phyloP scores from a whole-genome alignment of 2,888 invertebrate genomes.

The Platypus cylindrus region DNA sequence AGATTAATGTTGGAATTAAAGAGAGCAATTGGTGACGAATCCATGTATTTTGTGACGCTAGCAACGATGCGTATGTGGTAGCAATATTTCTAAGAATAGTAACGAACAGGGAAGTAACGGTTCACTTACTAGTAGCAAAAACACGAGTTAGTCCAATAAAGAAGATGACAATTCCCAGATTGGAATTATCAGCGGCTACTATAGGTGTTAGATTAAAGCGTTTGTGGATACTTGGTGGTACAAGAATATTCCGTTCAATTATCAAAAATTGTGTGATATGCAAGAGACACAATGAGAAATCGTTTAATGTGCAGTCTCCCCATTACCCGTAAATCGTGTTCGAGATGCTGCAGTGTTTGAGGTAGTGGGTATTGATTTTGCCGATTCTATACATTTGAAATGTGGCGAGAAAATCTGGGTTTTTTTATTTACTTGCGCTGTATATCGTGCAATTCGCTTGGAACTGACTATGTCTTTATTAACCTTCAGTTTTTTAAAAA shows the following conservation, averaged over 20 bases:
- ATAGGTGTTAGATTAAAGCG: conserved; percentile 20
- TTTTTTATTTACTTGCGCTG: conserved; percentile 1
- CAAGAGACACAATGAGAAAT: background rate
- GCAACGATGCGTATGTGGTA: conserved; percentile 19
- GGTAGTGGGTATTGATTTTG: conserved; percentile 1
- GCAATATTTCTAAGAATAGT: conserved; percentile 9
- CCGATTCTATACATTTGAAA: background rate
- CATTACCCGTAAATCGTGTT: background rate
- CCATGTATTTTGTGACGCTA: conserved; percentile 19
- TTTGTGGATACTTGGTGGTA: background rate
- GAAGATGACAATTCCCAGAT: conserved; percentile 20
- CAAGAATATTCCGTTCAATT: background rate
- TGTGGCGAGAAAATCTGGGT: background rate
- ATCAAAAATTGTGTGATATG: background rate
- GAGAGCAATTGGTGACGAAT: conserved; percentile 3
- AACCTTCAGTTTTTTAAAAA: background rate
- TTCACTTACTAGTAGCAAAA: conserved; percentile 15
- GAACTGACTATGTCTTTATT: background rate
- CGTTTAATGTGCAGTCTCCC: background rate
- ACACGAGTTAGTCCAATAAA: conserved; percentile 20
- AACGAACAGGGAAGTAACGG: conserved; percentile 1
- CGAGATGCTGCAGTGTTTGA: conserved; percentile 1
- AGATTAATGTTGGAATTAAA: conserved; percentile 3
- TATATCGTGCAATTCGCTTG: conserved; percentile 1
- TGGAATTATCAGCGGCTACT: conserved; percentile 22